Conservation (phyloP, 1,140 invertebrate species). For the Antheraea mylitta region DNA sequence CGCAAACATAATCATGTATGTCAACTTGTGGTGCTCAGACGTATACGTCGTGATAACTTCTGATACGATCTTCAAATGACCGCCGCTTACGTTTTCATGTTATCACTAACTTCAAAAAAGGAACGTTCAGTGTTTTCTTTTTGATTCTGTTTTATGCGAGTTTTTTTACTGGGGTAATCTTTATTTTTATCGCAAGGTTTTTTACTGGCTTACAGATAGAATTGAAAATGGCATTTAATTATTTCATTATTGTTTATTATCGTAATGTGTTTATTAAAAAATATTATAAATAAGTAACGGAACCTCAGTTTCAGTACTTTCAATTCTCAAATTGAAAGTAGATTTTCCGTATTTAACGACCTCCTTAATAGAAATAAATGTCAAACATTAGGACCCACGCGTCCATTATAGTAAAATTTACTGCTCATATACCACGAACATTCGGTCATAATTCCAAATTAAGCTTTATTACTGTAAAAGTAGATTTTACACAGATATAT, state of each 20-base stretch:
- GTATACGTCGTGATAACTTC: background rate
- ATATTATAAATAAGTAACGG: background rate
- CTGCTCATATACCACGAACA: background rate
- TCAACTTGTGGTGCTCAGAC: background rate
- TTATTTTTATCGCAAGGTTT: no score
- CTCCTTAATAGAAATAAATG: background rate
- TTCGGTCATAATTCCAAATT: background rate
- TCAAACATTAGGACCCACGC: background rate
- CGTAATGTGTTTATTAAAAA: background rate
- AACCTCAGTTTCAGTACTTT: no score
- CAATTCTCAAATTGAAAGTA: background rate
- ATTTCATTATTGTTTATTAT: no score
- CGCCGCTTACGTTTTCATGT: background rate
- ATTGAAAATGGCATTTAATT: no score
- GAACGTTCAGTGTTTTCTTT: no score
- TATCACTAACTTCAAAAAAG: no score
- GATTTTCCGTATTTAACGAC: background rate
- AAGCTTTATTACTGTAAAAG: background rate
- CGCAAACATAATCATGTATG: slow-evolving; percentile 12
- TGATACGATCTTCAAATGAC: slow-evolving; percentile 1
- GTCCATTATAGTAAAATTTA: background rate
- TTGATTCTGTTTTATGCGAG: no score
- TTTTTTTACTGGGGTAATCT: no score
- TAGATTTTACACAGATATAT: no score
- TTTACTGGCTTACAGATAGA: no score